Base-by-base conservation (phyloP, 1,140 invertebrate species). In the Calephelis nemesis region DNA sequence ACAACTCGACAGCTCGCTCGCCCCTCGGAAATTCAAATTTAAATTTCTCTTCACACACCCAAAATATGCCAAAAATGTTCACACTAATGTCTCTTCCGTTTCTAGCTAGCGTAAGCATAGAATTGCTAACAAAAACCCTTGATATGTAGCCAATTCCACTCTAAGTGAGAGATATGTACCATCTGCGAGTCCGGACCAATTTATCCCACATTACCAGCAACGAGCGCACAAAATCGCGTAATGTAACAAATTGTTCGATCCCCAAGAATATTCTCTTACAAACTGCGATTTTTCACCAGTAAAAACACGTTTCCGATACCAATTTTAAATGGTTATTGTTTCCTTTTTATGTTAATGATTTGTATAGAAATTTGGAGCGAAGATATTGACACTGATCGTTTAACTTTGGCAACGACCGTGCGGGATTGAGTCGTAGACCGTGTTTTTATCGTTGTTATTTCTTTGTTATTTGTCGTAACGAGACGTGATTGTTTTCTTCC, bases 291-390 rank as follows among this genome's bases (percentile, higher is more conserved):
- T 87, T 84, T 82, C 77, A 83, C 71, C 80, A 88, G 85, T 85
- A 91, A 88, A 87, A 85, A 81, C 77, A 73, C 74, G 75, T 72
- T 70, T 71, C 75, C 78, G 78, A 76, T 83, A 77, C 83, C 79
- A 87, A 86, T 85, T 88, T 89, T 88, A 87, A 89, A 90, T 80
- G 85, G 84, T 86, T 90, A 90, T 88, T 87, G 83, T 90, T 86
- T 85, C 82, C 82, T 85, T 85, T 90, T 90, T 89, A 90, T 85
- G 87, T 85, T 90, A 89, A 89, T 90, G 82, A 74, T 75, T 79
- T 78, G 81, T 84, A 87, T 90, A 87, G 84, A 87, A 87, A 87
- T 85, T 84, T 81, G 74, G 78, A 84, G 77, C 79, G 81, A 78
- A 77, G 81, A 83, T 77, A 84, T 83, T 79, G 78, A 70, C 72